These are phyloP conservation scores for Chauna torquata DNA, from an alignment of 2,113 vertebrate genomes.

Conservation along the genomic window DNA sequence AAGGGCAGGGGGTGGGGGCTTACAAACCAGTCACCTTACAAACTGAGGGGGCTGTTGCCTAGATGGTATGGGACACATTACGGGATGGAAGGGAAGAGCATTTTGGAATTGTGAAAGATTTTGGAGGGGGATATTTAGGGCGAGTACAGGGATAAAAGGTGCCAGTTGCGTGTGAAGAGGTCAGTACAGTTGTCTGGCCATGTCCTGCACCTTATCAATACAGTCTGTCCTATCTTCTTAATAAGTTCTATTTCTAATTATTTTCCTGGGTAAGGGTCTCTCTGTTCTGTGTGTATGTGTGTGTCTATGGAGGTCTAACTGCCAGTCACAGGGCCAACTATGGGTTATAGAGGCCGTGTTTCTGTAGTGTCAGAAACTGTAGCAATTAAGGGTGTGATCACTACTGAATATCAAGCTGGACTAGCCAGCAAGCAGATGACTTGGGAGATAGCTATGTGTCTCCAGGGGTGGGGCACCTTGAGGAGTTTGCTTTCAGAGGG, in stretches of 20 bases:
- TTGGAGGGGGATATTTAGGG: not conserved
- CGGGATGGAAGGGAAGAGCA: not conserved
- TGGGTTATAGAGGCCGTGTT: not conserved
- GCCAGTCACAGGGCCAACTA: not conserved
- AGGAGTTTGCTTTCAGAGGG: not conserved
- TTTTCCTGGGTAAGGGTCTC: not conserved
- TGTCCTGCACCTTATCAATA: not conserved
- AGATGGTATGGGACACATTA: not conserved
- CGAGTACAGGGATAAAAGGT: not conserved
- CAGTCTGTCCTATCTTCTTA: not conserved
- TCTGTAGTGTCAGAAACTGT: not conserved
- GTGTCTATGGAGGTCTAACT: not conserved
- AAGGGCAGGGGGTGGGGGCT: no score
- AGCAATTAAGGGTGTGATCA: not conserved
- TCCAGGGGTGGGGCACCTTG: not conserved
- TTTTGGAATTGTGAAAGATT: not conserved
- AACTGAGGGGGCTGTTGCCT: not conserved
- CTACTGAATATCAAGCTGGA: not conserved
- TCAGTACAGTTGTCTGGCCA: not conserved
- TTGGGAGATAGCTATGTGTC: not conserved
- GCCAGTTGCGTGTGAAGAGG: not conserved
- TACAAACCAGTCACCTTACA: not conserved
- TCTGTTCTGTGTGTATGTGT: not conserved
- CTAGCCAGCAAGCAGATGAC: not conserved
- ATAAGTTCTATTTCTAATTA: not conserved